A percentile compares a stretch with the other conserved stretches of the same genome.
These are phyloP conservation scores for Heliothis peltigera DNA, from an alignment of 2,888 invertebrate genomes.

Conservation along the genomic window DNA sequence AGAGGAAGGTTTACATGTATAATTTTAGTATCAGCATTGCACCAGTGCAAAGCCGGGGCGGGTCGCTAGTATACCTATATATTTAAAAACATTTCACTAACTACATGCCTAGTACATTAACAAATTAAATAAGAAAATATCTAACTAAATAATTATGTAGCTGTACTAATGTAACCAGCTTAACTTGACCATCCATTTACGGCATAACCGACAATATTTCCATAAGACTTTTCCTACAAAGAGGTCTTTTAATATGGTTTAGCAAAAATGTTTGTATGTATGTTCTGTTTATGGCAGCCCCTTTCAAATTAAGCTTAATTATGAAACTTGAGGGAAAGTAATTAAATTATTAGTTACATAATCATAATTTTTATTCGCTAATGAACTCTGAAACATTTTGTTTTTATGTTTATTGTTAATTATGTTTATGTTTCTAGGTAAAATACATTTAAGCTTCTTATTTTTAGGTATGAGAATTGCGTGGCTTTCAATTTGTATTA, in stretches of 20 bases:
- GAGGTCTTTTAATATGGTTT: slow-evolving; percentile 28
- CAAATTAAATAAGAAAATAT: slow-evolving; percentile 52
- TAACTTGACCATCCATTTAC: slow-evolving; percentile 46
- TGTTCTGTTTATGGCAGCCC: slow-evolving; percentile 48
- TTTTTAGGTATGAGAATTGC: too few relatives aligned
- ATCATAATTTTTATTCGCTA: slow-evolving; percentile 55
- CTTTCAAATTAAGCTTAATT: slow-evolving; percentile 61
- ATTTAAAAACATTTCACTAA: background rate
- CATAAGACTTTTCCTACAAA: slow-evolving; percentile 44
- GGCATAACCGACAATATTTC: slow-evolving; percentile 44
- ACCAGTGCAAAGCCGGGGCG: too few relatives aligned
- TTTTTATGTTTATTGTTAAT: slow-evolving; percentile 31
- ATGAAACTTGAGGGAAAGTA: slow-evolving; percentile 59
- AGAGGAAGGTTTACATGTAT: too few relatives aligned
- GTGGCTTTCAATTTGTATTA: too few relatives aligned
- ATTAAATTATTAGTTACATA: slow-evolving; percentile 62
- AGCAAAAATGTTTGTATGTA: slow-evolving; percentile 11
- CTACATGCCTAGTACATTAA: slow-evolving; percentile 29
- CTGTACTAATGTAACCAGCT: slow-evolving; percentile 43
- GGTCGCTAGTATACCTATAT: too few relatives aligned
- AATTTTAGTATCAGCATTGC: too few relatives aligned
- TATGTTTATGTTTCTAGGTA: slow-evolving; percentile 27
- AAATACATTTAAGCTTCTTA: too few relatives aligned
- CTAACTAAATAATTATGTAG: slow-evolving; percentile 56
- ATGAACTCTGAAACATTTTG: slow-evolving; percentile 55